Conservation (phyloP, 2,797 vertebrate genomes). For the Momotus momota region DNA sequence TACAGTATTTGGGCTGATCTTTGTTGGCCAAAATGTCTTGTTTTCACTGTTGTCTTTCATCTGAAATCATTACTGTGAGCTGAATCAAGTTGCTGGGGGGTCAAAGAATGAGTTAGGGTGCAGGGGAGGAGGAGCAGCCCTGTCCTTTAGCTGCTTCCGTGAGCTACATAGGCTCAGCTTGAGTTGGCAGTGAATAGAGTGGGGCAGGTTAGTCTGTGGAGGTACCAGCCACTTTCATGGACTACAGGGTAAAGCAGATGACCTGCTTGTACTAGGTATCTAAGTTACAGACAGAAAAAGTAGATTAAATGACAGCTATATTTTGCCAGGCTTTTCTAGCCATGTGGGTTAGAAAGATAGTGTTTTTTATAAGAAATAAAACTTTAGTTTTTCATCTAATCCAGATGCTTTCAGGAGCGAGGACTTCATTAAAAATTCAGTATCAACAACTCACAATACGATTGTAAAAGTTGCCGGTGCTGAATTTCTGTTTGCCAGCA, state of each 20-base stretch:
- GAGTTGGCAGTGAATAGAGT: neutral
- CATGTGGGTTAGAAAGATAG: neutral
- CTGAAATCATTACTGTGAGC: neutral
- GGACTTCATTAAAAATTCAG: neutral
- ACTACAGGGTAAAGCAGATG: neutral
- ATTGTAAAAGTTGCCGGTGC: neutral
- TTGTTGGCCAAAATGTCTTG: neutral
- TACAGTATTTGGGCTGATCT: neutral
- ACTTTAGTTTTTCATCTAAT: constrained; percentile 6
- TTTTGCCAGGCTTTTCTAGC: neutral
- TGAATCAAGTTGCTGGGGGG: neutral
- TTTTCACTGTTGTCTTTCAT: neutral
- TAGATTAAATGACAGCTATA: neutral
- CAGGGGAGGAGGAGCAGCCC: neutral
- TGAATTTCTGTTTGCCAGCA: neutral
- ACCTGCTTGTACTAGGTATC: neutral
- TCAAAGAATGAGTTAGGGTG: accelerated
- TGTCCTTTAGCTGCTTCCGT: neutral
- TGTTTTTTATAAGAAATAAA: neutral
- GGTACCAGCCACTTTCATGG: neutral
- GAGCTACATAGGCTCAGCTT: neutral
- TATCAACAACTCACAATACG: neutral
- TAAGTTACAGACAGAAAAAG: neutral
- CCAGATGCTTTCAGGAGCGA: neutral
- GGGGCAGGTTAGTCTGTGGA: neutral